Conservation (phyloP, 2,888 invertebrate species). For the Andrena trimmerana region DNA sequence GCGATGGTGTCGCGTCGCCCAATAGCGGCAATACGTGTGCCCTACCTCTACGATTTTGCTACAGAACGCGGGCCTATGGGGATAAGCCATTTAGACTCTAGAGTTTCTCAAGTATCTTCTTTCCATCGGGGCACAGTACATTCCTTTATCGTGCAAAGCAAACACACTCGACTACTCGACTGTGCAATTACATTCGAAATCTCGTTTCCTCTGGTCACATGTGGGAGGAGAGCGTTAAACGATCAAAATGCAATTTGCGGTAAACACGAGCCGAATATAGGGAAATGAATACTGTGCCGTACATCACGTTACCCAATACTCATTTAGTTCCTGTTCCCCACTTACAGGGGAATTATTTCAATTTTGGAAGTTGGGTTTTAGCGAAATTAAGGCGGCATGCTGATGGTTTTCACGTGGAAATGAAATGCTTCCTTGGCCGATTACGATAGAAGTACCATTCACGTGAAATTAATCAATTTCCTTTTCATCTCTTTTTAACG, state of each 20-base stretch:
- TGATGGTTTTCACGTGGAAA: not conserved
- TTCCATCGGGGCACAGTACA: no score
- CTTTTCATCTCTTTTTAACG: not conserved
- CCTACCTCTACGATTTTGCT: no score
- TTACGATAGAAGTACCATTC: not conserved
- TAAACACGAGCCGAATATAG: conserved; percentile 22
- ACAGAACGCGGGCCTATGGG: no score
- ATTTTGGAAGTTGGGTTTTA: not conserved
- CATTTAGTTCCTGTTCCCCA: conserved; percentile 32
- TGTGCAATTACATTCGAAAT: conserved; percentile 36
- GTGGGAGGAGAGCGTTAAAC: conserved; percentile 43
- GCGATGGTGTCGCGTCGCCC: no score
- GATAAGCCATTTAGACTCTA: no score
- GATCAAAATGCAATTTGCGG: conserved; percentile 55
- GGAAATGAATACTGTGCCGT: conserved; percentile 41
- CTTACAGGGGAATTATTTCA: conserved; percentile 25
- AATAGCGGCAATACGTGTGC: no score
- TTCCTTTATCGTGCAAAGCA: conserved; percentile 33
- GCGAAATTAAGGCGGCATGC: not conserved
- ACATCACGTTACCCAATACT: conserved; percentile 45
- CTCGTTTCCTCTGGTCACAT: conserved; percentile 32
- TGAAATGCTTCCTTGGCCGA: not conserved
- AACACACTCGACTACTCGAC: conserved; percentile 30
- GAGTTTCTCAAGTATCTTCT: no score
- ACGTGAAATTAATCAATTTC: not conserved